Conservation (phyloP, 2,888 invertebrate species). For the Oasisia sp. region DNA sequence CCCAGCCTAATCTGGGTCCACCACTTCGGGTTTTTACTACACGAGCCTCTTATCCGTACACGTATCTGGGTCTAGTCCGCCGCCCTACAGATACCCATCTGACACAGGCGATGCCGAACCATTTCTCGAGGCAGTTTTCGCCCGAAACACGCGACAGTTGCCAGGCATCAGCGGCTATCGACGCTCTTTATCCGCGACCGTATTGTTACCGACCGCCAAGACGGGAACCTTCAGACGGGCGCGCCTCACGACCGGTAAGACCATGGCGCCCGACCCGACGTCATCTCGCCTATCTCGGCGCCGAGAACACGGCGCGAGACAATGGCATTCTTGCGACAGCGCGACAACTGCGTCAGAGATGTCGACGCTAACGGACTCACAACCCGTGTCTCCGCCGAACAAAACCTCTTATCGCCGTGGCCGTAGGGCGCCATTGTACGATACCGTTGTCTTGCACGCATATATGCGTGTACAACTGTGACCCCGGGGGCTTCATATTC, state of each 20-base stretch:
- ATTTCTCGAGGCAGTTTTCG: background rate
- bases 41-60: background rate
- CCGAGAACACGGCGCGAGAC: background rate
- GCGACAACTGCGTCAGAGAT: background rate
- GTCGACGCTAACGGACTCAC: background rate
- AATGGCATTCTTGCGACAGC: background rate
- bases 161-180: background rate
- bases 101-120: background rate
- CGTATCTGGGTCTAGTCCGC: background rate
- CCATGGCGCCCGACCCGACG: background rate
- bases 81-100: background rate
- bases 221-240: background rate
- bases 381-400: background rate
- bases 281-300: constrained; percentile 3
- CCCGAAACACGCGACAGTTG: background rate
- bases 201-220: background rate
- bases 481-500: background rate
- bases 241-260: background rate
- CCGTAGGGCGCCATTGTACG: constrained; percentile 8
- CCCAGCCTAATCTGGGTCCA: too few species aligned
- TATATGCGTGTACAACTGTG: background rate
- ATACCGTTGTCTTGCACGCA: background rate
- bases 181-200: background rate
- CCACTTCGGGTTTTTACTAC: too few species aligned
- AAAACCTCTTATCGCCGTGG: background rate